A percentile compares a stretch with the other conserved stretches of the same genome.
Evolutionary conservation across 2,797 vertebrate genomes (phyloP).

Genomic region (Pteronotus mesoamericanus): DNA sequence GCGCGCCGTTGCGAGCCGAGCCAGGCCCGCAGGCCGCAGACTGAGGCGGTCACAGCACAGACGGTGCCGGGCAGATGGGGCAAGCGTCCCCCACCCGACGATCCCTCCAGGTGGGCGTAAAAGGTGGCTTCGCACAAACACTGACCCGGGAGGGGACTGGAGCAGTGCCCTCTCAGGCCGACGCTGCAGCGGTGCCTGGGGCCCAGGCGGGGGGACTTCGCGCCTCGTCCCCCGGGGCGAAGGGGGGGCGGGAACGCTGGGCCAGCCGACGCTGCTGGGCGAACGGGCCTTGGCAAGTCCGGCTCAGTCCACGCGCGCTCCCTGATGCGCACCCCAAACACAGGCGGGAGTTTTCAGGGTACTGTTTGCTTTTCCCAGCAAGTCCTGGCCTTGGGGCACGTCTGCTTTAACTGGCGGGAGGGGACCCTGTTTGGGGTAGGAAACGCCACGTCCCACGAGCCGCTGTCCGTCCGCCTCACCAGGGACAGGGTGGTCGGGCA

Average conservation of each 20-base stretch:
- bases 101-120: neutral
- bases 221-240: neutral
- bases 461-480: rapidly evolving
- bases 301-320: neutral
- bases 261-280: rapidly evolving
- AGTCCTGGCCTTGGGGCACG: neutral
- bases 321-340: neutral
- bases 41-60: rapidly evolving
- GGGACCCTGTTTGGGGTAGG: too few relatives aligned
- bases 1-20: too few relatives aligned
- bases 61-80: rapidly evolving
- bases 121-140: neutral
- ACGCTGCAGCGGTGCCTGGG: rapidly evolving
- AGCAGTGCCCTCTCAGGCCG: neutral
- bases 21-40: neutral
- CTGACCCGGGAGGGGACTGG: rapidly evolving
- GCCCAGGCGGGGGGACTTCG: neutral
- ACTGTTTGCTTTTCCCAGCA: neutral
- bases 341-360: neutral
- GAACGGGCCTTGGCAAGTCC: neutral
- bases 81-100: rapidly evolving
- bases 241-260: neutral
- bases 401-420: neutral
- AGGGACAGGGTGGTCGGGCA: too few relatives aligned
- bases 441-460: rapidly evolving